phyloP scores from a whole-genome alignment of 2,797 vertebrate species.

The Taenioides sp. region DNA sequence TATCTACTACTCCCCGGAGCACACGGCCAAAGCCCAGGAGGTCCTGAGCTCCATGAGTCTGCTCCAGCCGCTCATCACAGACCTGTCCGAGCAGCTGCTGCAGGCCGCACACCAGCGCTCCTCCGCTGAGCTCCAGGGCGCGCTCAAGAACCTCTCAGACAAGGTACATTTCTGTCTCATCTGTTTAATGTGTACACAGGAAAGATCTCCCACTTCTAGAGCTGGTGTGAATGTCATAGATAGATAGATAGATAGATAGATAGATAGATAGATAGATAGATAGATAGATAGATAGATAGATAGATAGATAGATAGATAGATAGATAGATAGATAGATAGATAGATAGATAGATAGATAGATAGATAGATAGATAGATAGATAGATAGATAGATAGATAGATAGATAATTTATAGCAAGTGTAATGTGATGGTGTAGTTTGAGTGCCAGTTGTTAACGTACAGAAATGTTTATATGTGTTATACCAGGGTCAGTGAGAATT shows the following conservation, averaged over 20 bases:
- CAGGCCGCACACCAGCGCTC: slow-evolving; percentile 89
- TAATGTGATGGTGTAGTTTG: neutral
- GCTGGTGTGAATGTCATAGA: neutral
- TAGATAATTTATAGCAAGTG: too few species aligned
- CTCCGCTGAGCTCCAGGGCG: slow-evolving; percentile 85
- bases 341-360: too few species aligned
- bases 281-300: too few species aligned
- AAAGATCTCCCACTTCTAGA: neutral
- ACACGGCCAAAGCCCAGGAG: slow-evolving; percentile 95
- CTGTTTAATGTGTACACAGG: slow-evolving; percentile 4
- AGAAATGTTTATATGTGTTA: too few species aligned
- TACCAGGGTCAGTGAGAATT: too few species aligned
- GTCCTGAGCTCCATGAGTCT: slow-evolving; percentile 91
- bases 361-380: too few species aligned
- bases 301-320: too few species aligned
- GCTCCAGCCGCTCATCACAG: slow-evolving; percentile 90
- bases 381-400: too few species aligned
- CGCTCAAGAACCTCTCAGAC: slow-evolving; percentile 93
- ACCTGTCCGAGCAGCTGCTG: slow-evolving; percentile 90
- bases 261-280: too few species aligned
- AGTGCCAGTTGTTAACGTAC: too few species aligned
- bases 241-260: too few species aligned
- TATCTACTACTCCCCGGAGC: slow-evolving; percentile 98
- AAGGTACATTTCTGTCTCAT: slow-evolving; percentile 75
- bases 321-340: too few species aligned